These are phyloP conservation scores for Empidonax traillii DNA, from an alignment of 2,113 vertebrate species.

Conservation along the genomic window DNA sequence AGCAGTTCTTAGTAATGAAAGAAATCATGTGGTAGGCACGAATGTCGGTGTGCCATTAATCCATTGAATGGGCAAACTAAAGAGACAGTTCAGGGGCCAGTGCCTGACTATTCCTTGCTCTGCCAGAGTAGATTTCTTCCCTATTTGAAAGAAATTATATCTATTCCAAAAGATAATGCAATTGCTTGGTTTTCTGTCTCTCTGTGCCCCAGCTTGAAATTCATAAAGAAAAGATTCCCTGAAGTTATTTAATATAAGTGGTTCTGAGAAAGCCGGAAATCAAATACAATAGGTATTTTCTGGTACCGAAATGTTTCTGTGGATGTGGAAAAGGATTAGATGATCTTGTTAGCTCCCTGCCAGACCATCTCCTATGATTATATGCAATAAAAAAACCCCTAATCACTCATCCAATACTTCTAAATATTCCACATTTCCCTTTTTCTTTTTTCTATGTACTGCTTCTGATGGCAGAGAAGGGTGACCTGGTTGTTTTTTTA, in stretches of 20 bases:
- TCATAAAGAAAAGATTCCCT: constrained; percentile 12
- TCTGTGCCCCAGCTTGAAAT: constrained; percentile 11
- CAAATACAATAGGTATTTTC: constrained; percentile 8
- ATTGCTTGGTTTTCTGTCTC: constrained; percentile 14
- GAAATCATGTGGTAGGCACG: neutral
- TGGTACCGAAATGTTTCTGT: neutral
- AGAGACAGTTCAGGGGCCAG: neutral
- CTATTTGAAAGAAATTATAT: neutral
- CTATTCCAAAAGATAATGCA: neutral
- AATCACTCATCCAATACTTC: neutral
- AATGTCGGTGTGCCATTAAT: constrained; percentile 2
- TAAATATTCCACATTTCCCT: neutral
- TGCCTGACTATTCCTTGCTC: neutral
- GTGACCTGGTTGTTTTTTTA: neutral
- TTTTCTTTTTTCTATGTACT: neutral
- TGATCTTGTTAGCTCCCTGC: neutral
- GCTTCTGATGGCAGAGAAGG: neutral
- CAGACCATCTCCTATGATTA: neutral
- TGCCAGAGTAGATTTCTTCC: neutral
- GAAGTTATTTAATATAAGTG: constrained; percentile 25
- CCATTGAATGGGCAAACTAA: neutral
- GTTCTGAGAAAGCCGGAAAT: neutral
- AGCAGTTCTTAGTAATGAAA: neutral
- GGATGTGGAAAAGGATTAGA: constrained; percentile 3
- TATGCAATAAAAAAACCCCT: neutral